Conservation (phyloP, 92 coral and sea anemone species). For the Zoanthus sansibaricus region DNA sequence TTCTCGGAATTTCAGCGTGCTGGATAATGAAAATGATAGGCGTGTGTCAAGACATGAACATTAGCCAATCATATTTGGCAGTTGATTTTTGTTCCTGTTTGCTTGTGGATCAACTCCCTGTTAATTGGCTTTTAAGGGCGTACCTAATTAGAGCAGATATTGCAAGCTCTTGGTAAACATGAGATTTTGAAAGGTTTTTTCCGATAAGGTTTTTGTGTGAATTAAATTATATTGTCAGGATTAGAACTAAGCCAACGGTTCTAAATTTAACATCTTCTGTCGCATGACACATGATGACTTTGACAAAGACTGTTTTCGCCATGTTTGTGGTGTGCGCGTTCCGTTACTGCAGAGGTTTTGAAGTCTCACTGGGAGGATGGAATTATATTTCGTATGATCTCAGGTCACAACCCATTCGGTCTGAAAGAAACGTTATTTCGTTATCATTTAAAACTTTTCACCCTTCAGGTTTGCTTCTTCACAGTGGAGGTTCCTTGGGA, state of each 20-base stretch:
- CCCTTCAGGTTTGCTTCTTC: conserved; percentile 81
- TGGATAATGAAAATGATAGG: conserved; percentile 26
- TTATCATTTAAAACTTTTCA: conserved; percentile 85
- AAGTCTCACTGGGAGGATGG: conserved; percentile 68
- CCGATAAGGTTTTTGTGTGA: conserved; percentile 25
- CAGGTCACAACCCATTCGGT: conserved; percentile 63
- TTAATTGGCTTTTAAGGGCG: conserved; percentile 42
- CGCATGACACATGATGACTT: conserved; percentile 3
- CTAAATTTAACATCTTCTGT: conserved; percentile 13
- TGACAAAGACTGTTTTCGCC: neutral
- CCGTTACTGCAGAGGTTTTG: conserved; percentile 47
- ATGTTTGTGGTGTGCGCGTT: conserved; percentile 22
- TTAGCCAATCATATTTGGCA: conserved; percentile 16
- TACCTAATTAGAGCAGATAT: conserved; percentile 23
- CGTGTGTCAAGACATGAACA: neutral
- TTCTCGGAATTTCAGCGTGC: neutral
- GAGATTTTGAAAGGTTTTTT: conserved; percentile 23
- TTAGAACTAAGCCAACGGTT: neutral
- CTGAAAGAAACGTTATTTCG: conserved; percentile 64
- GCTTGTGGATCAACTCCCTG: neutral
- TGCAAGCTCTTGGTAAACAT: conserved; percentile 36
- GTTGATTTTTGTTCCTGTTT: neutral
- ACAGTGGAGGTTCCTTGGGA: conserved; percentile 87
- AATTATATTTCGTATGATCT: conserved; percentile 78
- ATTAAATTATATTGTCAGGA: neutral